Evolutionary conservation across 2,888 invertebrate genomes (phyloP), one percentile per base, ranked within the genome.

Genomic region (Anorthoa munda): DNA sequence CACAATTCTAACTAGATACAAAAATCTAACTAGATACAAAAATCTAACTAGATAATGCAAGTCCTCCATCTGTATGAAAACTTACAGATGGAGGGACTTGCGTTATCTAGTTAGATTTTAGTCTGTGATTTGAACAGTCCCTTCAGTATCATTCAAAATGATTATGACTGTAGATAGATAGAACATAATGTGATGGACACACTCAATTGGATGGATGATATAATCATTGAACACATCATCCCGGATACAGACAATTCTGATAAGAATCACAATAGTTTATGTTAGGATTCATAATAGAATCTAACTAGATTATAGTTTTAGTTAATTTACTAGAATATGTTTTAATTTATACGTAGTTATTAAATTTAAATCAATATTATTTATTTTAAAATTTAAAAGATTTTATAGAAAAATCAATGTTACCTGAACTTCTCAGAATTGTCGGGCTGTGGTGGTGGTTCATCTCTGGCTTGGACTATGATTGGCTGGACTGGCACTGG

Each of bases 381-480:
- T 31, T 31, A 31, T 31, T 31, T 31, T 31, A 9, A 1, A 39
- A 39, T 39, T 9, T 39, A 39, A 39, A 9, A 0, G 9, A 39
- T 39, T 39, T 39, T 1, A 39, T 1, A 1, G 39, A 39, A 39
- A 39, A 9, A 39, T 9, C 7, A 9, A 7, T 18, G 0, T 23
- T 66, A 95, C 95, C 95, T 94, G 83, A 95, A 95, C 56, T 89
- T 93, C 59, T 95, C 95, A 51, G 88, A 84, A 66, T 89, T 88
- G 50, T 89, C 86, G 12, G 87, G 79, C n/a, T 79, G 81, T n/a
- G 55, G 61, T 21, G 55, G 31, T 51, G 85, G 75, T n/a, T 89
- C 88, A 59, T 82, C 86, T 81, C 84, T 89, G 61, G 90, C 83
- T 60, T 90, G 90, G 17, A 92, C 88, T 68, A 92, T 83, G 23